Base-by-base conservation (phyloP, 2,113 vertebrate species). In the Ornithorhynchus anatinus region DNA sequence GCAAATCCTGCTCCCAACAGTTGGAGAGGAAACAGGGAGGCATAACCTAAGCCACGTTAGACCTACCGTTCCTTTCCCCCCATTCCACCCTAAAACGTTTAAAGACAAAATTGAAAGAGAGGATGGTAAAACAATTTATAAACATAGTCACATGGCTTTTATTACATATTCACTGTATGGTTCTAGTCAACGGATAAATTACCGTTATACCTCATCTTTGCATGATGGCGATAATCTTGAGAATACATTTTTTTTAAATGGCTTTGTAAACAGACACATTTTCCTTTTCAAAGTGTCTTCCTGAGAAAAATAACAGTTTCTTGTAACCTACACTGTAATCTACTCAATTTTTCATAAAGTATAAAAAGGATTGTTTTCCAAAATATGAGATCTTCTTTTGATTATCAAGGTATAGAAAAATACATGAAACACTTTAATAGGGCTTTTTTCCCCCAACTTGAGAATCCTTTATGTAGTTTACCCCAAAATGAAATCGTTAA, bases 371-470 rank as follows among this genome's bases (percentile, higher is more conserved):
- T 70, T 71, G 70, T 76, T 59, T 88, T 88, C 40, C 72, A 85
- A 86, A 91, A 89, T 33, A 74, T 38, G 23, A 84, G 59, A 22
- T 73, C 81, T 86, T 36, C 43, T 80, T 87, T 82, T 70, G 58
- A 51, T 62, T 89, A 87, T 29, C 90, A 92, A 91, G 79, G 45
- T 76, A 79, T 87, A 91, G 61, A 92, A 93, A 94, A 90, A 84
- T 80, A 79, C 79, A 86, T 67, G 29, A 81, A 84, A 79, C 2
- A 58, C n/a, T 7, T 54, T 33, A 40, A 48, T 68, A 79, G n/a
- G n/a, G n/a, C n/a, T n/a, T 69, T 72, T 79, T 59, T 74, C 65
- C 64, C 70, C 73, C 82, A 59, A 80, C 64, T 59, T 57, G 61
- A 85, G 60, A 60, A 81, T 74, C 68, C 56, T 71, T 43, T 22